Evolutionary conservation across 2,888 invertebrate genomes (phyloP).

Genomic region (Chrysolina oricalcia): DNA sequence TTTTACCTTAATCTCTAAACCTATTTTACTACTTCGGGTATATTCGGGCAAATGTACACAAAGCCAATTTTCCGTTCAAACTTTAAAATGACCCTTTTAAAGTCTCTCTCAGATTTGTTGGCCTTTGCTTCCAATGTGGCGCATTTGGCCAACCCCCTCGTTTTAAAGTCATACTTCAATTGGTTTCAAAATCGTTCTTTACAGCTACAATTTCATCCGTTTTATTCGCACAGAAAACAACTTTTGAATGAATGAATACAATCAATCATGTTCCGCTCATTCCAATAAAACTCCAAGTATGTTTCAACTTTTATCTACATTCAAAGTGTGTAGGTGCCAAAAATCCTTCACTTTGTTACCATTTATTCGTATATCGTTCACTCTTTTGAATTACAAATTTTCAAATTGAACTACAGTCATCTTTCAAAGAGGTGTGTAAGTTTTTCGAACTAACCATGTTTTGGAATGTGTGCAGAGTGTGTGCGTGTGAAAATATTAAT

Average conservation of each 20-base stretch:
- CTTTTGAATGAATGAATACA: slow-evolving; percentile 4
- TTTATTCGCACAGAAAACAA: neutral
- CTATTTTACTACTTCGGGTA: too few species aligned
- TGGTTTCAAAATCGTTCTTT: too few species aligned
- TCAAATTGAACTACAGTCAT: slow-evolving; percentile 14
- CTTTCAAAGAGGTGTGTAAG: slow-evolving; percentile 57
- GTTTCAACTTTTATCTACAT: neutral
- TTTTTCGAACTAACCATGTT: slow-evolving; percentile 51
- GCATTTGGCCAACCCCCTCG: too few species aligned
- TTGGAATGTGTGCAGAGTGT: slow-evolving; percentile 64
- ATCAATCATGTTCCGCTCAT: slow-evolving; percentile 32
- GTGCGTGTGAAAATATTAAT: slow-evolving; percentile 57
- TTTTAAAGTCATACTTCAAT: too few species aligned
- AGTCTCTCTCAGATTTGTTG: too few species aligned
- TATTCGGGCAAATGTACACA: too few species aligned
- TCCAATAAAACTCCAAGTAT: neutral
- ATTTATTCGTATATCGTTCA: neutral
- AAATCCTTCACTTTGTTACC: slow-evolving; percentile 19
- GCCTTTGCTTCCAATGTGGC: too few species aligned
- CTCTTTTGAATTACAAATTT: neutral
- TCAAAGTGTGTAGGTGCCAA: slow-evolving; percentile 42
- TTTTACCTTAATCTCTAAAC: too few species aligned
- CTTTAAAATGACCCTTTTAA: too few species aligned
- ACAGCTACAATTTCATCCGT: neutral
- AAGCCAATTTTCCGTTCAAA: too few species aligned